Base-by-base conservation (phyloP, 2,888 invertebrate species). In the Lutraria lutraria region DNA sequence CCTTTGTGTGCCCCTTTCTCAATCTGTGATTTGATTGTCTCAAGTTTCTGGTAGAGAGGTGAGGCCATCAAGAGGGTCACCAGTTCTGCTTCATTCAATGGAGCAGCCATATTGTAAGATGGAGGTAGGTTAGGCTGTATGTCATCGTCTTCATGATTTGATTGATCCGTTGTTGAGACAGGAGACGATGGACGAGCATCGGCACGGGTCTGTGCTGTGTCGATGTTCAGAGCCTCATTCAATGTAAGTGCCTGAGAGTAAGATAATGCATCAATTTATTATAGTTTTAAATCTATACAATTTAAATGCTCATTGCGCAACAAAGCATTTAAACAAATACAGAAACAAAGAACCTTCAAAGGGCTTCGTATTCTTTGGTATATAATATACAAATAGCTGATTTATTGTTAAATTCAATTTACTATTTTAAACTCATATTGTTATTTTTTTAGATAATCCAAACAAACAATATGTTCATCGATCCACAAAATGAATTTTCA, bases 11-110 rank as follows among this genome's bases (percentile, higher is more conserved):
- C 94, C 31, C 96, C 96, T 53, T 92, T 93, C 54, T 94, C 94
- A 19, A 96, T 93, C 54, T 93, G 89, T 80, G 94, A 94, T 91
- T 96, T 96, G 89, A 96, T 95, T 82, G 94, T 93, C 88, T 96
- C 96, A 91, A 96, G 92, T 91, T 96, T 96, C 93, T 96, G 95
- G 90, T 96, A 96, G 83, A 96, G 93, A 8, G 96, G 96, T 6
- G 96, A 96, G 0, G 96, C 95, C 96, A 96, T 95, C 68, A 96
- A 93, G 63, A 96, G 89, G 13, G 95, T 93, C 68, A 95, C 95
- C 16, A 96, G 92, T 81, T 96, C 96, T 13, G 95, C 95, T 88
- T 96, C 95, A 86, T 96, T 95, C 68, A 96, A 92, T 15, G 96
- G 96, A 52, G 95, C 95, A 13, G 96, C 94, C 95, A 95, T 95